These are phyloP conservation scores for Phrynocephalus versicolor DNA, from an alignment of 2,113 vertebrate genomes.

Conservation along the genomic window DNA sequence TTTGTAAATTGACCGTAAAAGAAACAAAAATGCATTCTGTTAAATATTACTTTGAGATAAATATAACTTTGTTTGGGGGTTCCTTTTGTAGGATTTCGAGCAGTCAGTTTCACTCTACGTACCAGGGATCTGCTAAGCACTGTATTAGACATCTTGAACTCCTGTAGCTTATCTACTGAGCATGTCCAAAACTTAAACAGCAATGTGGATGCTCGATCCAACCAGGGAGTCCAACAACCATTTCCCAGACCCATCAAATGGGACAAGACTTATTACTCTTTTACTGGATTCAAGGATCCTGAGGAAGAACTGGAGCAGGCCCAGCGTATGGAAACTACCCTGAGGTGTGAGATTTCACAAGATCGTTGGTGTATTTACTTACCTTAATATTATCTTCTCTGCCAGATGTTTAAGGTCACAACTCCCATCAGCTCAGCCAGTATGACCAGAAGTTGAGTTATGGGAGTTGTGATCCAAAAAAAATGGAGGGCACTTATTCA, in stretches of 20 bases:
- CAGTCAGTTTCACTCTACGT: constrained; percentile 90
- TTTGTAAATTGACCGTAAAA: constrained; percentile 15
- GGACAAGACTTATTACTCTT: constrained; percentile 93
- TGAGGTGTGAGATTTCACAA: constrained; percentile 77
- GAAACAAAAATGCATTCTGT: constrained; percentile 25
- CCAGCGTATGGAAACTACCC: constrained; percentile 81
- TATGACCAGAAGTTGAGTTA: too few species aligned
- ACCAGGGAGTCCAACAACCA: constrained; percentile 51
- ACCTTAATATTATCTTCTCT: neutral
- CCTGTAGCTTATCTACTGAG: constrained; percentile 89
- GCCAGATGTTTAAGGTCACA: neutral
- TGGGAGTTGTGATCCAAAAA: too few species aligned
- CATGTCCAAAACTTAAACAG: constrained; percentile 79
- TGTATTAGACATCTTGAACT: constrained; percentile 88
- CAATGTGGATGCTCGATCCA: constrained; percentile 52
- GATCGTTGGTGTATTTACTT: neutral
- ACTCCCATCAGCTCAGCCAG: too few species aligned
- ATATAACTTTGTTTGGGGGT: constrained; percentile 60
- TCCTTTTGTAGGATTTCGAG: constrained; percentile 85
- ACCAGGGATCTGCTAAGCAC: constrained; percentile 89
- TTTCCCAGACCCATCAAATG: constrained; percentile 91
- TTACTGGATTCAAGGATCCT: constrained; percentile 93
- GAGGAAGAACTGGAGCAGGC: constrained; percentile 89
- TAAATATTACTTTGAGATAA: constrained; percentile 46
- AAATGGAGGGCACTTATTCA: neutral